Base-by-base conservation (phyloP, 2,113 vertebrate species). In the Microtus ochrogaster region DNA sequence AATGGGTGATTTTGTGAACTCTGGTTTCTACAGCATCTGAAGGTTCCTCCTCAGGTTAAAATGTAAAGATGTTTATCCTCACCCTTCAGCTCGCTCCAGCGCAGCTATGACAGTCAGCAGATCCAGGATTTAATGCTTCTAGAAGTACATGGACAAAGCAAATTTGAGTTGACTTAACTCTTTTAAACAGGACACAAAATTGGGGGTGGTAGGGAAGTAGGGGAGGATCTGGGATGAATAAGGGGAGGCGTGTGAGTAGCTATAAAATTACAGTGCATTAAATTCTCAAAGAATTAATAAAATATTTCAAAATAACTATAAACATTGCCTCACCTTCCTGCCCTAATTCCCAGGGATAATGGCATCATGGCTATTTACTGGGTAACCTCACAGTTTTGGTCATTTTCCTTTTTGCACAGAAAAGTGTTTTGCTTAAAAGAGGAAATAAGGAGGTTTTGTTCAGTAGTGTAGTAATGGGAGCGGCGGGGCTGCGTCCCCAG, bases 301-400 rank as follows among this genome's bases (percentile, higher is more conserved):
- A 79, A 79, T 79, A 55, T 36, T 55, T 19, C 36, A 36, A 79
- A 55, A 36, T 79, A 97, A 89, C 26, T 81, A 55, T 58, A 93
- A 86, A 87, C 39, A 6, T 5, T 26, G 26, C 16, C 41, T 92
- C 10, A 47, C 36, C 7, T 93, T 24, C 89, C 81, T 94, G 24
- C 52, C 28, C 16, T 81, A 81, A 84, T 77, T 91, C 49, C 33
- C 81, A 93, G 41, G 12, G 49, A 89, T 55, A 92, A 79, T 0
- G 39, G 52, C 58, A 94, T 94, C 89, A 58, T 58, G 63, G 33
- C 44, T 73, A 91, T 86, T 72, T 85, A 4, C 39, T 74, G 19
- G 70, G 39, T 73, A 83, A 83, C 8, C 6, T 84, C 82, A 85
- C 2, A 52, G 24, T 77, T 96, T 70, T 30, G 73, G 21, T 85